Base-by-base conservation (phyloP, 2,113 vertebrate genomes). In the Cyprinodon tularosa region DNA sequence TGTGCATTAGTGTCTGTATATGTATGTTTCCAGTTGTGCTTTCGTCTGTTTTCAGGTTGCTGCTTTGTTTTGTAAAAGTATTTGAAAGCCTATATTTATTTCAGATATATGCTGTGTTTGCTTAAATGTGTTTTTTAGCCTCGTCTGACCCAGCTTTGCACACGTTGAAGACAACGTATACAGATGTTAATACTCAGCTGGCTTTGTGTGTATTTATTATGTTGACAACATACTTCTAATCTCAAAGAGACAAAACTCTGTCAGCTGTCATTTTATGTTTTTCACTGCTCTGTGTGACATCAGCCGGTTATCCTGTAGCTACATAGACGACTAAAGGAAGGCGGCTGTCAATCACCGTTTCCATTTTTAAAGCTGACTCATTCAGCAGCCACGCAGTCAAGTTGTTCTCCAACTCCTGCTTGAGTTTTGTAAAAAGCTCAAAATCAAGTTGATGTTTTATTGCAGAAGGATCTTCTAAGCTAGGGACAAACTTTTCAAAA, bases 1-100 rank as follows among this genome's bases (percentile, higher is more conserved):
- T 81, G 83, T 83, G 78, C 44, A n/a, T 84, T 66, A 82, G 60
- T 76, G 67, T 66, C 29, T 29, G 29, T 75, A 22, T 82, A 67
- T 80, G 64, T 57, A 2, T 62, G 13, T 60, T 72, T 69, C 59
- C 72, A 59, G 76, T 62, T 62, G 68, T 68, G 68, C 68, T 62
- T 66, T 72, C 13, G 50, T 70, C 14, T 40, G 63, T 20, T 83
- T 77, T 88, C 71, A 72, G 81, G 65, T 87, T 29, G 38, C 0
- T 2, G 76, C 37, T 81, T 76, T 77, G 50, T 73, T 71, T 79
- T 63, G 42, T 15, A 75, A 62, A 77, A 66, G 71, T 42, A 47
- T 62, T 60, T 40, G 65, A 62, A 66, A 70, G 75, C 67, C 84
- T 64, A 20, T 39, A 66, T 57, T 67, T 66, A 47, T 67, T 68